Evolutionary conservation across 2,797 vertebrate genomes (phyloP).

Genomic region (Balearica regulorum): DNA sequence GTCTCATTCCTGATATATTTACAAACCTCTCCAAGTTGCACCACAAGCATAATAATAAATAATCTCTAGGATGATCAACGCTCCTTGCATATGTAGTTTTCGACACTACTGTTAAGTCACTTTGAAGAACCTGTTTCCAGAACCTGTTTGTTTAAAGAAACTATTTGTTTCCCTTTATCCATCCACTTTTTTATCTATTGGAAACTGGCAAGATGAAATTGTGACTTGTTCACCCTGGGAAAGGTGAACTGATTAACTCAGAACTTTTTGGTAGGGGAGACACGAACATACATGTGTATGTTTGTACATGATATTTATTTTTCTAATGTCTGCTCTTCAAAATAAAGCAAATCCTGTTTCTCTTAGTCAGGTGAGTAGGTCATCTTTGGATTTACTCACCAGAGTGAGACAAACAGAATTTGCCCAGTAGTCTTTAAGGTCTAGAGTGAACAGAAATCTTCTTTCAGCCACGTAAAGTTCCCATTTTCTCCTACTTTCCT

Average conservation of each 20-base stretch:
- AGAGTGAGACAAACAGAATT: not conserved
- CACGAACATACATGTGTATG: not conserved
- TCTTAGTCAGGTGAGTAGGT: not conserved
- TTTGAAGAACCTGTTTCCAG: not conserved
- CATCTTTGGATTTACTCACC: not conserved
- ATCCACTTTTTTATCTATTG: not conserved
- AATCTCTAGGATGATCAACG: not conserved
- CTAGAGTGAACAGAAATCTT: not conserved
- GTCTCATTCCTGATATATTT: not conserved
- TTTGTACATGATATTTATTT: not conserved
- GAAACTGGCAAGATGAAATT: not conserved
- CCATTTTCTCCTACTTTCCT: not conserved
- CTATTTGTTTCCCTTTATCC: not conserved
- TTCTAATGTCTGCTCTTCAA: not conserved
- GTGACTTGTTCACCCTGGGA: not conserved
- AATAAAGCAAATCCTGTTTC: not conserved
- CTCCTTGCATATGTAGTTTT: not conserved
- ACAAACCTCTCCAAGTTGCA: not conserved
- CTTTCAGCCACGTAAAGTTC: not conserved
- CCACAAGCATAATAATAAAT: not conserved
- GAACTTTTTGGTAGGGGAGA: not conserved
- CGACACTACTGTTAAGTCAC: not conserved
- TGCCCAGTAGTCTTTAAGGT: not conserved
- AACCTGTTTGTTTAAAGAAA: not conserved
- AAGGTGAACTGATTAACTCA: not conserved